Conservation (phyloP, 2,797 vertebrate genomes). For the Anguilla obscura region DNA sequence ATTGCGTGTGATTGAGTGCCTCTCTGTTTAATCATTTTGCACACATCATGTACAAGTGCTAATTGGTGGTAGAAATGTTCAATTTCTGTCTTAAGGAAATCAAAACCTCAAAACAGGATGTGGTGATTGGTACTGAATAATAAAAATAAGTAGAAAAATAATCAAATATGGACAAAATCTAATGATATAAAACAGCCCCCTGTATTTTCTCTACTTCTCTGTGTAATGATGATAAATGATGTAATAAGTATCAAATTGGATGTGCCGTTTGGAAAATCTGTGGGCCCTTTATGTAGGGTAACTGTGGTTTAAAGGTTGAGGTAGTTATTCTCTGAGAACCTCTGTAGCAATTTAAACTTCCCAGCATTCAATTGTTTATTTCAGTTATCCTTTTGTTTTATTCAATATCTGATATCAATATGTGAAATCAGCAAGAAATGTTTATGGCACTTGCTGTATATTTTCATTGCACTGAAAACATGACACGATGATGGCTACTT, state of each 20-base stretch:
- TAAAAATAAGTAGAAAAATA: constrained; percentile 69
- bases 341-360: neutral
- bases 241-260: constrained; percentile 39
- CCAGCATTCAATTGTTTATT: neutral
- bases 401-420: neutral
- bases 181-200: constrained; percentile 63
- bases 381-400: neutral
- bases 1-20: constrained; percentile 43
- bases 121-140: constrained; percentile 51
- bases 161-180: constrained; percentile 64
- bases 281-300: constrained; percentile 52
- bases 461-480: neutral
- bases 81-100: constrained; percentile 56
- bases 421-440: neutral
- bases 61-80: constrained; percentile 40
- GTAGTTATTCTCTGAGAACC: constrained; percentile 30
- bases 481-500: neutral
- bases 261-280: constrained; percentile 21
- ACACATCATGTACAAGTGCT: neutral
- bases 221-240: constrained; percentile 64
- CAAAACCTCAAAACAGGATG: constrained; percentile 64
- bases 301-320: constrained; percentile 43
- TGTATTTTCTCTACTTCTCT: constrained; percentile 41
- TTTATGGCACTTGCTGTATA: neutral
- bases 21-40: constrained; percentile 16